phyloP scores from a whole-genome alignment of 2,113 vertebrate genomes.

The Prinia subflava region DNA sequence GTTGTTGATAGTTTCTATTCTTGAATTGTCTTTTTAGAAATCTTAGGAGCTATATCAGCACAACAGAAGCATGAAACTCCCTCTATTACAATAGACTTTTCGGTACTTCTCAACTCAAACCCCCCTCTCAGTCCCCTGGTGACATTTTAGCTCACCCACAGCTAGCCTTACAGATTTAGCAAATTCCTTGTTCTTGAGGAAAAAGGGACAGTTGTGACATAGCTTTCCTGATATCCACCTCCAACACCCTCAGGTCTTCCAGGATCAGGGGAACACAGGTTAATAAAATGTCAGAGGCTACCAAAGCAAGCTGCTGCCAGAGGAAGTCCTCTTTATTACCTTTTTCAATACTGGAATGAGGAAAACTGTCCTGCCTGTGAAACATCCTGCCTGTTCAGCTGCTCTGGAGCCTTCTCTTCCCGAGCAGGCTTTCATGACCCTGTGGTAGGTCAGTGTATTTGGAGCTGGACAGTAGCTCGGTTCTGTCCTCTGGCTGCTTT shows the following conservation, averaged over 20 bases:
- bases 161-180: neutral
- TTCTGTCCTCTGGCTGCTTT: neutral
- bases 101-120: neutral
- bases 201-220: neutral
- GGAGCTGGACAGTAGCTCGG: neutral
- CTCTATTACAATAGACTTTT: neutral
- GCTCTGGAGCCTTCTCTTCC: neutral
- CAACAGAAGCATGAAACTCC: neutral
- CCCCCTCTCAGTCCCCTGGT: fast-evolving
- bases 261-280: neutral
- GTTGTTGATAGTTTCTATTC: neutral
- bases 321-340: neutral
- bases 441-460: neutral
- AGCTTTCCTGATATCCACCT: neutral
- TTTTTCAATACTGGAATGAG: neutral
- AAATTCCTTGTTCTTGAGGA: neutral
- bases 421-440: neutral
- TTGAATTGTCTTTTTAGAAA: neutral
- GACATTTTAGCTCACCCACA: neutral
- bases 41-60: neutral
- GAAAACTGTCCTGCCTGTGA: neutral
- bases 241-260: neutral
- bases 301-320: neutral
- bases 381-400: neutral
- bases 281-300: neutral